Evolutionary conservation across 2,113 vertebrate species (phyloP).

Genomic region (Dasyprocta punctata): DNA sequence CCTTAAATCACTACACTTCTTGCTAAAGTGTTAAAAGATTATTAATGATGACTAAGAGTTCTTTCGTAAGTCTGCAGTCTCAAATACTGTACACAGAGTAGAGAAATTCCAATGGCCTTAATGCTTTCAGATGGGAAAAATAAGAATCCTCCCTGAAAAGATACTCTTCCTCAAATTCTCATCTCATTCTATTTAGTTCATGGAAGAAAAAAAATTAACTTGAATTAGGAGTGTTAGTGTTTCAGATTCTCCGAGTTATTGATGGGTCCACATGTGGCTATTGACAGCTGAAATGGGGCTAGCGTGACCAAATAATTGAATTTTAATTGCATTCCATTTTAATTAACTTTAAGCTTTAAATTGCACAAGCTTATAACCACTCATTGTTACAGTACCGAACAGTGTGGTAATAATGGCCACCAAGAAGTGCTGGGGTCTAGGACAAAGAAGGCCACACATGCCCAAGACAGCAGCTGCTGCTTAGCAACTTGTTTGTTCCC

Average conservation of each 20-base stretch:
- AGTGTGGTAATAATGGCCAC: neutral
- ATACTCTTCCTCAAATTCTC: neutral
- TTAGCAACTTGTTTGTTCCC: neutral
- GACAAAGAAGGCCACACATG: neutral
- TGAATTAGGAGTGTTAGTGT: neutral
- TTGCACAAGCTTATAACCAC: neutral
- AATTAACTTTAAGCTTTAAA: neutral
- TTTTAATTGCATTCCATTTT: neutral
- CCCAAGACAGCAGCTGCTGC: neutral
- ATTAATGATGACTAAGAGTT: neutral
- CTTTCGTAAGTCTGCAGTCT: neutral
- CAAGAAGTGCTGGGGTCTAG: neutral
- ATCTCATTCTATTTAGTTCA: neutral
- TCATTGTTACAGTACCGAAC: rapidly evolving
- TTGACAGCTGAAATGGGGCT: neutral
- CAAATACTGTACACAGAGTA: neutral
- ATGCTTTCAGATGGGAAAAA: neutral
- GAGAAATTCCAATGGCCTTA: neutral
- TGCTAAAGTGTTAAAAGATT: neutral
- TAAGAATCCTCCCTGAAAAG: neutral
- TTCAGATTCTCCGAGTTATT: neutral
- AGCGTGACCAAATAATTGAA: neutral
- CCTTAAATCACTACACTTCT: neutral
- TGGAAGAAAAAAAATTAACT: neutral
- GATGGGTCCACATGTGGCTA: neutral